These are phyloP conservation scores for Neelides folsomi DNA, from an alignment of 2,888 invertebrate species.

Conservation along the genomic window DNA sequence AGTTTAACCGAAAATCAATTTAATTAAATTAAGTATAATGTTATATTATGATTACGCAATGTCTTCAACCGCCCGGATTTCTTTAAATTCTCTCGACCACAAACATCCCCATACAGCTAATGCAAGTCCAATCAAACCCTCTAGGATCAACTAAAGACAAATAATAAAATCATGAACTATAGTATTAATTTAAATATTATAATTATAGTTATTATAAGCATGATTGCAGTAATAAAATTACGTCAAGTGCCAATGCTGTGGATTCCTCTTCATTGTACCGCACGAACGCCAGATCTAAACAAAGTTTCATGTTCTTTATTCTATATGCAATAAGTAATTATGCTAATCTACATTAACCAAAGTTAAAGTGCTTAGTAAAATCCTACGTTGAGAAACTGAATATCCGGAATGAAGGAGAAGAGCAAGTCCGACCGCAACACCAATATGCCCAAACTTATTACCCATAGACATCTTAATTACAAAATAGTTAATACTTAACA, in stretches of 20 bases:
- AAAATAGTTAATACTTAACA: background rate
- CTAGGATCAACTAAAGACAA: constrained; percentile 26
- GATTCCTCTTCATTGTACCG: constrained; percentile 30
- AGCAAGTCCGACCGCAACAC: constrained; percentile 22
- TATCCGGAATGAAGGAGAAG: constrained; percentile 28
- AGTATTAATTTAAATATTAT: background rate
- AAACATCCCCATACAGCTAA: constrained; percentile 31
- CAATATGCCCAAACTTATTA: constrained; percentile 18
- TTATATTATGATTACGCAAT: constrained; percentile 10
- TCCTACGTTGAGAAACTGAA: constrained; percentile 30
- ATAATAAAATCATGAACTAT: background rate
- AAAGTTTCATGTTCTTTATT: background rate
- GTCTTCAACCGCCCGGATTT: constrained; percentile 32
- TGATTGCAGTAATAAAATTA: constrained; percentile 8
- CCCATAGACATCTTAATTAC: constrained; percentile 16
- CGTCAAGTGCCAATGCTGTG: constrained; percentile 24
- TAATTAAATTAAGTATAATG: too few relatives aligned
- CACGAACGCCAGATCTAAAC: constrained; percentile 24
- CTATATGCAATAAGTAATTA: background rate
- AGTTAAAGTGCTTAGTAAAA: background rate
- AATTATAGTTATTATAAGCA: background rate
- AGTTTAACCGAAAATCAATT: too few relatives aligned
- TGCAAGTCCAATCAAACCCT: constrained; percentile 27
- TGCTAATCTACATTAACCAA: background rate
- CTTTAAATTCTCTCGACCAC: constrained; percentile 29